A percentile compares a stretch with the other conserved stretches of the same genome.
Conservation (phyloP, 2,797 vertebrate genomes). For the Setipinna tenuifilis region DNA sequence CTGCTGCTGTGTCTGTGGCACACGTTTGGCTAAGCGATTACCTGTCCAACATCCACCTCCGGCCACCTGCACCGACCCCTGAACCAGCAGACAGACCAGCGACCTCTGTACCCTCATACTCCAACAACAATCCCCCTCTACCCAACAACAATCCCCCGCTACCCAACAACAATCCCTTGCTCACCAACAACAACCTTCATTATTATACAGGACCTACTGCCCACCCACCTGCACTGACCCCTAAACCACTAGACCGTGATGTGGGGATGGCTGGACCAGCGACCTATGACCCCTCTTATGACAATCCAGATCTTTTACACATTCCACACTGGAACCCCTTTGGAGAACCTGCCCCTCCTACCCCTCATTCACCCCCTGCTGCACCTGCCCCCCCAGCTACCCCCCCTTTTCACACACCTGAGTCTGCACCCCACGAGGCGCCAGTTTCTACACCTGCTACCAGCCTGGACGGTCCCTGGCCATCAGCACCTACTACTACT, state of each 20-base stretch:
- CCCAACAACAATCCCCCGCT: no score
- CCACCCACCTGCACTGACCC: not conserved
- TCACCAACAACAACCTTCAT: no score
- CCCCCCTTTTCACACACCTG: not conserved
- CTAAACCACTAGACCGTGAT: not conserved
- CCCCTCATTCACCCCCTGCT: not conserved
- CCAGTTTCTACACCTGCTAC: not conserved
- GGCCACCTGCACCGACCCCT: no score
- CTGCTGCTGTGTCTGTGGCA: no score
- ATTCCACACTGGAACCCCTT: not conserved
- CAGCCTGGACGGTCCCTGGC: not conserved
- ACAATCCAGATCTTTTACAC: not conserved
- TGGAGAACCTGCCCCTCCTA: not conserved
- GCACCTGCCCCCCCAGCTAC: not conserved
- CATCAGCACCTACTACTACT: not conserved
- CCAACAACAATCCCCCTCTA: no score
- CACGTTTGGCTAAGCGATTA: no score
- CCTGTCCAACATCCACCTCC: no score
- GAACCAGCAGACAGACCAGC: no score
- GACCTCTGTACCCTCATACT: no score
- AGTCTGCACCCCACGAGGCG: not conserved
- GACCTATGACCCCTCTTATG: not conserved
- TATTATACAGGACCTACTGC: not conserved
- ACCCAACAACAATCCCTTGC: no score
- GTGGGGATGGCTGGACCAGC: not conserved